Conservation (phyloP, 2,888 invertebrate species). For the Aporophyla lueneburgensis region DNA sequence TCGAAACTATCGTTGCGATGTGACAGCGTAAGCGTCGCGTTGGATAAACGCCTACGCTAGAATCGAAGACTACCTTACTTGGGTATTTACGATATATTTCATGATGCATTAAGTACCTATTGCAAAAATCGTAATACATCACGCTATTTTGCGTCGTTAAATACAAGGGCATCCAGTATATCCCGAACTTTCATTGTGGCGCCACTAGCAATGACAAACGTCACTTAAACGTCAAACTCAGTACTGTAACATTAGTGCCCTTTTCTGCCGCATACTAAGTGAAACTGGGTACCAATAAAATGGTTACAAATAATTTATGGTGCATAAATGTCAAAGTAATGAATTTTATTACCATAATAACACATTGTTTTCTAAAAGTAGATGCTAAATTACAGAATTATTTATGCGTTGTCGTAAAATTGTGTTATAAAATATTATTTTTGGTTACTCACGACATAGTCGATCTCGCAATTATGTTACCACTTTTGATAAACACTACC, state of each 20-base stretch:
- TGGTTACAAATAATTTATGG: conserved; percentile 40
- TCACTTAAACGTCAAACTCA: conserved; percentile 27
- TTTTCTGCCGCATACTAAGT: conserved; percentile 11
- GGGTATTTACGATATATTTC: not conserved
- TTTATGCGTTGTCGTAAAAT: conserved; percentile 42
- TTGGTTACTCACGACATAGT: not conserved
- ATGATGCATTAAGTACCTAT: not conserved
- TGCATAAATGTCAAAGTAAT: conserved; percentile 49
- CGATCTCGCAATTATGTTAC: not conserved
- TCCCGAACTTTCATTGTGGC: conserved; percentile 4
- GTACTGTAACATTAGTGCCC: not conserved
- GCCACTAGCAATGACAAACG: conserved; percentile 4
- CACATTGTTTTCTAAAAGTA: conserved; percentile 40
- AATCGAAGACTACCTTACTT: not conserved
- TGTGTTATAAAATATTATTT: conserved; percentile 11
- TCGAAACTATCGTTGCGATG: not conserved
- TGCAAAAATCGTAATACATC: not conserved
- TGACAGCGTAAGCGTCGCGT: not conserved
- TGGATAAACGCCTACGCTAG: too few species aligned
- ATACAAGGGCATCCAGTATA: not conserved
- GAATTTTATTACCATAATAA: conserved; percentile 47
- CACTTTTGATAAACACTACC: not conserved
- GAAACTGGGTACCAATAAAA: conserved; percentile 9
- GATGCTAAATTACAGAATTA: conserved; percentile 23
- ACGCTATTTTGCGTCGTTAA: not conserved